phyloP scores from a whole-genome alignment of 2,888 invertebrate genomes.

The Thecocarcelia acutangulata region DNA sequence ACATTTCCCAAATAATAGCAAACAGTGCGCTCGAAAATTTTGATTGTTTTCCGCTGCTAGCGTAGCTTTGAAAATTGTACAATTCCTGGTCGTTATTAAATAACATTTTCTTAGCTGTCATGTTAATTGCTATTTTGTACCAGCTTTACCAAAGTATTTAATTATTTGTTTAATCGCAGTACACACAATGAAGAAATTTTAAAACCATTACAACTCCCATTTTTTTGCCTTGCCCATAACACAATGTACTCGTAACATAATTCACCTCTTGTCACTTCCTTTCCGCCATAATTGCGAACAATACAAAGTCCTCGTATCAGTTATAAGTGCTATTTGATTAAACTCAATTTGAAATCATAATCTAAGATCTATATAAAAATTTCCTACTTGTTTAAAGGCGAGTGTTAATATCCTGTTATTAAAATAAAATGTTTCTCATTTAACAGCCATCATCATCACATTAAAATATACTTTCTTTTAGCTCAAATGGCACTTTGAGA shows the following conservation, averaged over 20 bases:
- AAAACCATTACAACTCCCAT: background rate
- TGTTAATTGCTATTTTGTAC: background rate
- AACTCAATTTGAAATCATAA: constrained; percentile 27
- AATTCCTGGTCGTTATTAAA: no score
- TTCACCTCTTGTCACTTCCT: constrained; percentile 10
- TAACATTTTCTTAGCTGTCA: no score
- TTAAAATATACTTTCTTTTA: constrained; percentile 38
- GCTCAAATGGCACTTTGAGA: background rate
- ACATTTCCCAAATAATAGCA: no score
- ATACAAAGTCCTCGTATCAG: constrained; percentile 2
- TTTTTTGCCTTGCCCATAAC: background rate
- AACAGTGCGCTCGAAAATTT: no score
- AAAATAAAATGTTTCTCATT: constrained; percentile 62
- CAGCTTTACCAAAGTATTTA: no score
- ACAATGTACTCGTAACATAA: background rate
- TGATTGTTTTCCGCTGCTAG: no score
- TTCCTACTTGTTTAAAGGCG: constrained; percentile 67
- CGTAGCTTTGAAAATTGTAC: no score
- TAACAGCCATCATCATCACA: constrained; percentile 46
- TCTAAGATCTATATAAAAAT: constrained; percentile 44
- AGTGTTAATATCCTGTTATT: constrained; percentile 69
- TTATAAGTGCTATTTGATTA: constrained; percentile 29
- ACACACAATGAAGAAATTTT: background rate
- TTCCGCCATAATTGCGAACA: background rate
- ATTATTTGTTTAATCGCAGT: background rate